A percentile compares a stretch with the other conserved stretches of the same genome.
Evolutionary conservation across 2,888 invertebrate species (phyloP).

Genomic region (Sepioteuthis lessoniana): DNA sequence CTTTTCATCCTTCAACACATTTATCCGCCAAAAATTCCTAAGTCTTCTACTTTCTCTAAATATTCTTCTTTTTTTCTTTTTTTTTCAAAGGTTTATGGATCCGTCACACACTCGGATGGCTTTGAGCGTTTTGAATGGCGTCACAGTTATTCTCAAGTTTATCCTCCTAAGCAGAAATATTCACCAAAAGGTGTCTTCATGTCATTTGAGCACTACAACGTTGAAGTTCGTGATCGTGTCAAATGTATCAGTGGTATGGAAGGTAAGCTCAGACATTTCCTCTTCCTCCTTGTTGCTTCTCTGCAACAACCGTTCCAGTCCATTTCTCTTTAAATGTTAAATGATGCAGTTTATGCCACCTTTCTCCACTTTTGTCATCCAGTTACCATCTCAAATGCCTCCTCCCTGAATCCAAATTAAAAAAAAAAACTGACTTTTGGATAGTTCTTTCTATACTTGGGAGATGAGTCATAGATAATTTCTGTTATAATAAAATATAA

Average conservation of each 20-base stretch:
- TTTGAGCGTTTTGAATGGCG: constrained; percentile 93
- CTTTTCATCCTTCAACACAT: too few species aligned
- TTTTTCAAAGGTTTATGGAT: constrained; percentile 84
- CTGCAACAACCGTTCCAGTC: too few species aligned
- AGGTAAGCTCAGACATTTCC: constrained; percentile 77
- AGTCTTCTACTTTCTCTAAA: background rate
- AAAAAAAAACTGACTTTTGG: too few species aligned
- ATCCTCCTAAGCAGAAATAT: constrained; percentile 90
- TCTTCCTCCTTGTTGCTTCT: background rate
- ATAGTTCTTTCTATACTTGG: too few species aligned
- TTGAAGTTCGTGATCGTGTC: constrained; percentile 94
- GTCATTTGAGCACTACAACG: constrained; percentile 98
- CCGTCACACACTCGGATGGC: constrained; percentile 80
- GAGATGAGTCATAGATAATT: too few species aligned
- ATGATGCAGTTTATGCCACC: too few species aligned
- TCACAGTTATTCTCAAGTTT: constrained; percentile 93
- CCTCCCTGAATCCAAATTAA: too few species aligned
- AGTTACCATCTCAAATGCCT: too few species aligned
- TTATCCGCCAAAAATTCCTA: background rate
- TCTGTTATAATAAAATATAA: too few species aligned
- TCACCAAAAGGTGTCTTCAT: constrained; percentile 92
- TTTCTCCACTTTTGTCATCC: too few species aligned
- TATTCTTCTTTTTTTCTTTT: background rate
- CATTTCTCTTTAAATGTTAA: too few species aligned
- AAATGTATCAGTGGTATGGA: constrained; percentile 95